These are phyloP conservation scores for Porites divaricata DNA, from an alignment of 92 coral and sea anemone species.

Conservation along the genomic window DNA sequence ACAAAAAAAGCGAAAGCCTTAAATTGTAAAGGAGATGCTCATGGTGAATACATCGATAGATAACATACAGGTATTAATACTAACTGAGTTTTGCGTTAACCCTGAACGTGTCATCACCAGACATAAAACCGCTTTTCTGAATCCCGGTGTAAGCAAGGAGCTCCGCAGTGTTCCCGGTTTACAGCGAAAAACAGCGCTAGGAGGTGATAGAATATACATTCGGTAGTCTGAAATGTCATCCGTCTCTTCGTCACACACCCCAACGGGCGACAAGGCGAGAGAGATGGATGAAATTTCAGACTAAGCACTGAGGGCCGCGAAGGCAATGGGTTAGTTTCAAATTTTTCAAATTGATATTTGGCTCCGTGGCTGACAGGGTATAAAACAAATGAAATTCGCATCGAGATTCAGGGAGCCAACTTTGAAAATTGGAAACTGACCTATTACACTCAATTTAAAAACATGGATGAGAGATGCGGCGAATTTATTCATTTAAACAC, in stretches of 20 bases:
- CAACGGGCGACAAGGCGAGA: not conserved
- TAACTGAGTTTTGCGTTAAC: slow-evolving; percentile 12
- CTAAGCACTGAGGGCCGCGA: too few species aligned
- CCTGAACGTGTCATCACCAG: slow-evolving; percentile 12
- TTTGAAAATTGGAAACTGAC: too few species aligned
- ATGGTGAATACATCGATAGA: too few species aligned
- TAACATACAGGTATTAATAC: not conserved
- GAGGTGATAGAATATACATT: not conserved
- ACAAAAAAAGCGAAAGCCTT: too few species aligned
- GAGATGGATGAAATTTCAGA: not conserved
- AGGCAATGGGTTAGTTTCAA: too few species aligned
- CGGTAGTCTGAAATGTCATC: not conserved
- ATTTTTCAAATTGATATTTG: too few species aligned
- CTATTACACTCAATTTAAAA: not conserved
- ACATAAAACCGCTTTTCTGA: slow-evolving; percentile 19
- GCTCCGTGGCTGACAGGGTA: too few species aligned
- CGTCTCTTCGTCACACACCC: too few species aligned
- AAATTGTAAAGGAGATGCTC: too few species aligned
- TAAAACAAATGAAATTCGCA: too few species aligned
- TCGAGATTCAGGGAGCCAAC: too few species aligned
- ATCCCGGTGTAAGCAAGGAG: not conserved
- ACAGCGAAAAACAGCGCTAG: not conserved
- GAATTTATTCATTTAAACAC: not conserved
- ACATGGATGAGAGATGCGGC: not conserved
- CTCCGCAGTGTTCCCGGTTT: not conserved